A percentile compares a stretch with the other conserved stretches of the same genome.
Evolutionary conservation across 2,888 invertebrate species (phyloP).

Genomic region (Belgica antarctica): DNA sequence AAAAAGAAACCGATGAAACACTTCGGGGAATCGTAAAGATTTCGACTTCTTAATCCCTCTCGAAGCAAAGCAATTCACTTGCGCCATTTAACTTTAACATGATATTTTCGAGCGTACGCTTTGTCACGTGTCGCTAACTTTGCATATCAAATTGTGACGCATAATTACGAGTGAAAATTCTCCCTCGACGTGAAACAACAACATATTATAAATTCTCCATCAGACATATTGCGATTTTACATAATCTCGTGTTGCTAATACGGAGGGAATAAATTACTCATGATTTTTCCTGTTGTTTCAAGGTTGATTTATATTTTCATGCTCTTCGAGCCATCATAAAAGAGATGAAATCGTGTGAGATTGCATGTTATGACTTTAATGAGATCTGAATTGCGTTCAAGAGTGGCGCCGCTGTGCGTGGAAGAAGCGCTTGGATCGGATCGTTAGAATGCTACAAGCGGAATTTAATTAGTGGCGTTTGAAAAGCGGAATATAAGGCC

Average conservation of each 20-base stretch:
- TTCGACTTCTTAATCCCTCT: constrained; percentile 14
- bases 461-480: not conserved
- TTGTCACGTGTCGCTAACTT: constrained; percentile 9
- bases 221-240: constrained; percentile 14
- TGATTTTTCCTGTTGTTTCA: constrained; percentile 4
- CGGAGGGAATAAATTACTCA: constrained; percentile 6
- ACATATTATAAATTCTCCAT: constrained; percentile 15
- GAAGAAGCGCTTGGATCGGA: no score
- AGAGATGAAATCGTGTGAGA: not conserved
- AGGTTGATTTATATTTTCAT: constrained; percentile 16
- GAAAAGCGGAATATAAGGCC: not conserved
- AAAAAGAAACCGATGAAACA: no score
- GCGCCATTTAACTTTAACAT: constrained; percentile 18
- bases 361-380: constrained; percentile 3
- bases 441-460: not conserved
- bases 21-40: not conserved
- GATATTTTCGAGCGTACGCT: not conserved
- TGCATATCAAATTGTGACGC: constrained; percentile 26
- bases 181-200: not conserved
- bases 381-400: not conserved
- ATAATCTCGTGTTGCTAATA: no score
- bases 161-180: constrained; percentile 22
- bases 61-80: not conserved
- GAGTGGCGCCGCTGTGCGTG: no score
- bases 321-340: not conserved